Evolutionary conservation across 2,888 invertebrate species (phyloP).

Genomic region (Camponotus fellah): DNA sequence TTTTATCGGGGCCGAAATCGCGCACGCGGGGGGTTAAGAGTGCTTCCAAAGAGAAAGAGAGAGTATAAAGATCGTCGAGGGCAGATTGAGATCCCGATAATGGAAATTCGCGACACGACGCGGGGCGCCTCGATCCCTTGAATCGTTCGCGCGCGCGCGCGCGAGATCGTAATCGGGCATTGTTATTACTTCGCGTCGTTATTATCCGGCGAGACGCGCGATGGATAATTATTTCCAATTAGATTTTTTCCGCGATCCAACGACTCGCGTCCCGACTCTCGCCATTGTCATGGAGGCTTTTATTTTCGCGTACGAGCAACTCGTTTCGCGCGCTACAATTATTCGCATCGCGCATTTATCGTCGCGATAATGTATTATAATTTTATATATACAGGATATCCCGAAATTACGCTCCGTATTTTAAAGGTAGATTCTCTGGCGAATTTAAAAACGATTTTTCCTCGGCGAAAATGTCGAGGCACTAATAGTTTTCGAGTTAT

Average conservation of each 20-base stretch:
- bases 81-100: conserved; percentile 70
- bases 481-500: too few relatives aligned
- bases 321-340: conserved; percentile 17
- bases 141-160: conserved; percentile 42
- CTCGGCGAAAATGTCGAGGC: too few relatives aligned
- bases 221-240: conserved; percentile 69
- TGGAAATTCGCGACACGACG: conserved; percentile 65
- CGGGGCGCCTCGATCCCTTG: conserved; percentile 5
- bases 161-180: conserved; percentile 66
- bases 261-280: conserved; percentile 53
- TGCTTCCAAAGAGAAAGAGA: conserved; percentile 62
- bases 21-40: conserved; percentile 48
- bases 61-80: conserved; percentile 67
- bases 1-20: conserved; percentile 71
- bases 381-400: too few relatives aligned
- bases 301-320: conserved; percentile 30
- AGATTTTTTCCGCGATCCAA: conserved; percentile 54
- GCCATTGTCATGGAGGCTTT: conserved; percentile 40
- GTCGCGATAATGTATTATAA: conserved; percentile 19
- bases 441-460: too few relatives aligned
- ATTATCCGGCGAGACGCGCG: conserved; percentile 46
- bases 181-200: conserved; percentile 62
- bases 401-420: too few relatives aligned
- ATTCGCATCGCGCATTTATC: conserved; percentile 17
- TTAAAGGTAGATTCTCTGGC: too few relatives aligned